Percentiles rank a stretch among this genome's conserved stretches.
These are phyloP conservation scores for Microplitis mediator DNA, from an alignment of 1,140 invertebrate genomes.

Conservation along the genomic window DNA sequence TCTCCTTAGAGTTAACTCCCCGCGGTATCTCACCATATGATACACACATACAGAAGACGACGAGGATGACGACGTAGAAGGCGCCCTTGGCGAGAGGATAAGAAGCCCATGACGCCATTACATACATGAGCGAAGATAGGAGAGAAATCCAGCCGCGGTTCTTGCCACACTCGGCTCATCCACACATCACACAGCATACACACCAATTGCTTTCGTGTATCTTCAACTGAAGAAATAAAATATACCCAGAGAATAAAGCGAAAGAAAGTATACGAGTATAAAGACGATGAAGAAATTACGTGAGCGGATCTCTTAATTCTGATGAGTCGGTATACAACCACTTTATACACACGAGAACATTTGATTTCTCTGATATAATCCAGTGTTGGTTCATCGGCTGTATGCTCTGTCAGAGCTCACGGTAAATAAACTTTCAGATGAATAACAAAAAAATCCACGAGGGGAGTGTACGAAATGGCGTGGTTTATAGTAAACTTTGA, in stretches of 20 bases:
- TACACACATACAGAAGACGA: not conserved
- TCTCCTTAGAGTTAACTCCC: not conserved
- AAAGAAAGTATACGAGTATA: not conserved
- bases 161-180: not conserved
- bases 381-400: too few species aligned
- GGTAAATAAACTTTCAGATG: too few species aligned
- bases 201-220: too few species aligned
- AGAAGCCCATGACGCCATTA: slow-evolving; percentile 21
- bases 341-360: not conserved
- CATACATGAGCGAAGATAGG: not conserved
- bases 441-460: not conserved
- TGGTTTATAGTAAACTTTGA: slow-evolving; percentile 21
- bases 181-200: too few species aligned
- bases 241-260: not conserved
- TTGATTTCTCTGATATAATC: not conserved
- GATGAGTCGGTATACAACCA: slow-evolving; percentile 28
- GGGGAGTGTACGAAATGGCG: slow-evolving; percentile 11
- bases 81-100: slow-evolving; percentile 24
- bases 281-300: slow-evolving; percentile 57
- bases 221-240: not conserved
- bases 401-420: not conserved
- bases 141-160: not conserved
- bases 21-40: not conserved
- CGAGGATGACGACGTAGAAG: not conserved
- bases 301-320: slow-evolving; percentile 58